Conservation (phyloP, 2,888 invertebrate genomes). For the Fissipunctia ypsillon region DNA sequence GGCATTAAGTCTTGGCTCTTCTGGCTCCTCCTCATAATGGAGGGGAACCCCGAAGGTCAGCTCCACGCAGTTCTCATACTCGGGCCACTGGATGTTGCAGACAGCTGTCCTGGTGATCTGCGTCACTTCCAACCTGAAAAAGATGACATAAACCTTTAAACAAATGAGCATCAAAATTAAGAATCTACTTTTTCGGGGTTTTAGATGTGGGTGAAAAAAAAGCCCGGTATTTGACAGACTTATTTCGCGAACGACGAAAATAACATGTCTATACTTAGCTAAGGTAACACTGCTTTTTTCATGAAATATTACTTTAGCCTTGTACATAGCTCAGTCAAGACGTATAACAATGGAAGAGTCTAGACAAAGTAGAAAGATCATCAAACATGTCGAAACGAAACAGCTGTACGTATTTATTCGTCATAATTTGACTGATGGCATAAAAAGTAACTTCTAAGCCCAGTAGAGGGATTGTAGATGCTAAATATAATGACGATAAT, state of each 20-base stretch:
- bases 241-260: too few relatives aligned
- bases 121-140: slow-evolving; percentile 80
- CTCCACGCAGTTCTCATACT: slow-evolving; percentile 79
- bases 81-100: slow-evolving; percentile 86
- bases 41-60: slow-evolving; percentile 83
- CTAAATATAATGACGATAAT: neutral
- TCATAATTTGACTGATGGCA: too few relatives aligned
- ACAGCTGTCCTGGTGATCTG: slow-evolving; percentile 76
- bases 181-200: neutral
- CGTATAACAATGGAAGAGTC: slow-evolving; percentile 2
- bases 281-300: too few relatives aligned
- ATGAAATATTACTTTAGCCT: slow-evolving; percentile 11
- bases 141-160: neutral
- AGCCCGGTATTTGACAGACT: too few relatives aligned
- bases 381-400: too few relatives aligned
- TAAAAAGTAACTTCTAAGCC: neutral
- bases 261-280: too few relatives aligned
- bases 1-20: slow-evolving; percentile 72
- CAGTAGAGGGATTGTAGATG: too few relatives aligned
- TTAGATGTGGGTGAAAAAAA: neutral
- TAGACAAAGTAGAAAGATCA: neutral
- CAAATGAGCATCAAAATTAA: neutral
- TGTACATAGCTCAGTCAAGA: neutral
- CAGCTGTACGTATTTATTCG: too few relatives aligned
- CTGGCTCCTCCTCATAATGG: slow-evolving; percentile 73